Evolutionary conservation across 1,140 invertebrate species (phyloP).

Genomic region (Theocolax elegans): DNA sequence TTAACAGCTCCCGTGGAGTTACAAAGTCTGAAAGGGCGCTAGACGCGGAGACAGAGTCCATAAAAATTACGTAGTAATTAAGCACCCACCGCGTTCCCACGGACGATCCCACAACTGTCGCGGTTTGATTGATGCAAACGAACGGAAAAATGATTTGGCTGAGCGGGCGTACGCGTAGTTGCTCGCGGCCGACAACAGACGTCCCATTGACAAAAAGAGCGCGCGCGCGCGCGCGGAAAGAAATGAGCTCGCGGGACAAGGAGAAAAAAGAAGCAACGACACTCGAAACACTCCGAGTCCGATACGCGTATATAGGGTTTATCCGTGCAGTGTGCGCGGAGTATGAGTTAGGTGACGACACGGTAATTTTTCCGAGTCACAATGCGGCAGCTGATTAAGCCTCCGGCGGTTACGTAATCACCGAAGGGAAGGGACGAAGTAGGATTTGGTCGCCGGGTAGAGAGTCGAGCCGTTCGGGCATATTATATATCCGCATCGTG

Average conservation of each 20-base stretch:
- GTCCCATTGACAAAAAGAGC: conserved; percentile 10
- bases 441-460: conserved; percentile 1
- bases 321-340: too few relatives aligned
- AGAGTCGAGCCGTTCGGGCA: not conserved
- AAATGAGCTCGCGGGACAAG: not conserved
- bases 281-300: too few relatives aligned
- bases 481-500: not conserved
- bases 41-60: too few relatives aligned
- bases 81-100: conserved; percentile 22
- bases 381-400: conserved; percentile 58
- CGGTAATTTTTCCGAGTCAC: conserved; percentile 57
- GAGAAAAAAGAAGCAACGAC: not conserved
- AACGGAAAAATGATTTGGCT: conserved; percentile 33
- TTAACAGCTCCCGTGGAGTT: too few relatives aligned
- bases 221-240: not conserved
- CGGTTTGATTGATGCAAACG: conserved; percentile 25
- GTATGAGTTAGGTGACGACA: too few relatives aligned
- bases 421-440: conserved; percentile 37
- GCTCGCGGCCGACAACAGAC: too few relatives aligned
- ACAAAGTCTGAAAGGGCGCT: too few relatives aligned
- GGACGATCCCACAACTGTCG: conserved; percentile 17
- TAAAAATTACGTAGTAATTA: conserved; percentile 27
- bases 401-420: conserved; percentile 51
- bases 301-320: too few relatives aligned
- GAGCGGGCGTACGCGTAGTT: too few relatives aligned